Base-by-base conservation (phyloP, 2,113 vertebrate species). In the Tetrao urogallus region DNA sequence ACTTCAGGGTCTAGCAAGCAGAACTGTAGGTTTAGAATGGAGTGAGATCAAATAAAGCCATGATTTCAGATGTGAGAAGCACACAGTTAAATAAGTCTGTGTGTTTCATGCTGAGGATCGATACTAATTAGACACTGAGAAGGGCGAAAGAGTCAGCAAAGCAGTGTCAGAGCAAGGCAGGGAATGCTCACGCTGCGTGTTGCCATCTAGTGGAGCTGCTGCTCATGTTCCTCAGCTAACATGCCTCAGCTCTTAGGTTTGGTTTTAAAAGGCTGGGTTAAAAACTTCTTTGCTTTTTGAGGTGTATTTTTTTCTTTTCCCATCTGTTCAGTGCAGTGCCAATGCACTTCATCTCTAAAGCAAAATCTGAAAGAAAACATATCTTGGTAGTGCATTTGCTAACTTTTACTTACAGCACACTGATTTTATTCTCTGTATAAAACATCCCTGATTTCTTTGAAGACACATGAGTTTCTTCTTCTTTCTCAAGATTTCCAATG, bases 131-230 rank as follows among this genome's bases (percentile, higher is more conserved):
- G 57, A 18, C 63, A 66, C 13, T 13, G 25, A 89, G 63, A 43
- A 71, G 32, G 13, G 11, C 20, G 4, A 6, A 13, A 4, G 25
- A 52, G 43, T 65, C 32, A 45, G 43, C 28, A 36, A 24, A 17
- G 24, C 38, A 12, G 24, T 6, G 2, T 4, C 18, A 13, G 27
- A 25, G 34, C 58, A 45, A 43, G 20, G 17, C 8, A 6, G 20
- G 72, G 45, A 38, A 10, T 8, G 65, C 40, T 75, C 8, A 48
- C 40, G 13, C 79, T 43, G 63, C 64, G 1, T 42, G 10, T 80
- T 89, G 82, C 89, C 91, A 67, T 71, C 87, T 43, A 48, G 63
- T 89, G 89, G 71, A 73, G 71, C 72, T 40, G 56, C 24, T 30
- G 32, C n/a, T n/a, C n/a, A n/a, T 58, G 32, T 18, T 5, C 7